Evolutionary conservation across 2,888 invertebrate genomes (phyloP).

Genomic region (Dioctria rufipes): DNA sequence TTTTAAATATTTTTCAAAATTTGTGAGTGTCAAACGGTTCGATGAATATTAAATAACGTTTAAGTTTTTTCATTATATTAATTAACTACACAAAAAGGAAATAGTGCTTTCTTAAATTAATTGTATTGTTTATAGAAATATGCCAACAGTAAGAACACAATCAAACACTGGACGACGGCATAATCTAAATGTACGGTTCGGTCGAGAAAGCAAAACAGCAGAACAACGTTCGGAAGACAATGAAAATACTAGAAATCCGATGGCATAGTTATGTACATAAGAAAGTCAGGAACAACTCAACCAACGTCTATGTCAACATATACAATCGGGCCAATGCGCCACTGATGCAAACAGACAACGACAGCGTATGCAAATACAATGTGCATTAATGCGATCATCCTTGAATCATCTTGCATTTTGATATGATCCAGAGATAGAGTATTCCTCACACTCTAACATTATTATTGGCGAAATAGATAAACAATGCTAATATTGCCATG

Average conservation of each 20-base stretch:
- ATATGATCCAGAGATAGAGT: slow-evolving; percentile 63
- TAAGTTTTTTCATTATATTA: slow-evolving; percentile 10
- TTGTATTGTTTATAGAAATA: slow-evolving; percentile 9
- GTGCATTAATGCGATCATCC: slow-evolving; percentile 47
- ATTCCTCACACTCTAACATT: slow-evolving; percentile 64
- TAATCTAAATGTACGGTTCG: not conserved
- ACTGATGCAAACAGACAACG: too few relatives aligned
- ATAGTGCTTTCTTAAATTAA: slow-evolving; percentile 7
- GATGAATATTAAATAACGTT: slow-evolving; percentile 3
- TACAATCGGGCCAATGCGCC: too few relatives aligned
- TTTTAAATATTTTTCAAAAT: too few relatives aligned
- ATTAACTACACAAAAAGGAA: slow-evolving; percentile 5
- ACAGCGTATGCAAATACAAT: not conserved
- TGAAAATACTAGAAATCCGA: slow-evolving; percentile 5
- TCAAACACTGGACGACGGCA: slow-evolving; percentile 6
- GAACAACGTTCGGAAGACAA: slow-evolving; percentile 13
- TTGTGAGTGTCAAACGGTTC: not conserved
- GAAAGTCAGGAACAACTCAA: slow-evolving; percentile 2
- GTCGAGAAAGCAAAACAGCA: not conserved
- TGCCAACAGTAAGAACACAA: slow-evolving; percentile 1
- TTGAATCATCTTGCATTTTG: slow-evolving; percentile 60
- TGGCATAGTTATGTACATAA: not conserved
- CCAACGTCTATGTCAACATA: too few relatives aligned
- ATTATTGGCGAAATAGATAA: slow-evolving; percentile 64
- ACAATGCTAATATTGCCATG: slow-evolving; percentile 65